These are phyloP conservation scores for Drosophila greeni DNA, from an alignment of 2,888 invertebrate species.

Conservation along the genomic window DNA sequence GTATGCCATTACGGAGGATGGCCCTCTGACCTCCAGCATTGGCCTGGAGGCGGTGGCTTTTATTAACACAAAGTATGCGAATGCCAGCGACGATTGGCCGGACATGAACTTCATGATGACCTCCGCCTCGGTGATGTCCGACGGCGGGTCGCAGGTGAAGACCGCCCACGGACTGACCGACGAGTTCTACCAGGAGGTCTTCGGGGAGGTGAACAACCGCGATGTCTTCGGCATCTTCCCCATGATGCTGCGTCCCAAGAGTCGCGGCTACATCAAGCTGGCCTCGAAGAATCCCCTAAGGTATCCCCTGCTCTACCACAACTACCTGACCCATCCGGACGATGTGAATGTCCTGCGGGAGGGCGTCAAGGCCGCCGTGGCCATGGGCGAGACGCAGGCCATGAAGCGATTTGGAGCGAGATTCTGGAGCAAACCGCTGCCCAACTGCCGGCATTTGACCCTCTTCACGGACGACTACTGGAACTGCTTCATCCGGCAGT, in stretches of 20 bases:
- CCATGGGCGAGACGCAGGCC: constrained; percentile 88
- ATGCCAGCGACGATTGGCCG: constrained; percentile 92
- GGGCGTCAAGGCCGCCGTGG: constrained; percentile 91
- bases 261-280: constrained; percentile 88
- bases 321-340: constrained; percentile 92
- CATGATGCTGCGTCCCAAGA: constrained; percentile 93
- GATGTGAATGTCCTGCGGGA: constrained; percentile 91
- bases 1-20: constrained; percentile 91
- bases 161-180: constrained; percentile 89
- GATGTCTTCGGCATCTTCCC: constrained; percentile 91
- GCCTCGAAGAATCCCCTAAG: constrained; percentile 85
- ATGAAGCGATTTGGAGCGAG: constrained; percentile 89
- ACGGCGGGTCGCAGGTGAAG: constrained; percentile 90
- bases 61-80: constrained; percentile 92
- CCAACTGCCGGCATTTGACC: constrained; percentile 90
- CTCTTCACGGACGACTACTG: constrained; percentile 91
- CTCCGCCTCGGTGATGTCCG: constrained; percentile 88
- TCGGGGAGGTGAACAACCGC: constrained; percentile 84
- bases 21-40: constrained; percentile 91
- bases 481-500: constrained; percentile 90
- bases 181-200: constrained; percentile 89
- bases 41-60: constrained; percentile 93
- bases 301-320: constrained; percentile 93
- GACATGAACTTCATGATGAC: constrained; percentile 95
- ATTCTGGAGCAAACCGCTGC: constrained; percentile 86